A percentile compares a stretch with the other conserved stretches of the same genome.
Evolutionary conservation across 2,113 vertebrate genomes (phyloP).

Genomic region (Pleuronectes platessa): DNA sequence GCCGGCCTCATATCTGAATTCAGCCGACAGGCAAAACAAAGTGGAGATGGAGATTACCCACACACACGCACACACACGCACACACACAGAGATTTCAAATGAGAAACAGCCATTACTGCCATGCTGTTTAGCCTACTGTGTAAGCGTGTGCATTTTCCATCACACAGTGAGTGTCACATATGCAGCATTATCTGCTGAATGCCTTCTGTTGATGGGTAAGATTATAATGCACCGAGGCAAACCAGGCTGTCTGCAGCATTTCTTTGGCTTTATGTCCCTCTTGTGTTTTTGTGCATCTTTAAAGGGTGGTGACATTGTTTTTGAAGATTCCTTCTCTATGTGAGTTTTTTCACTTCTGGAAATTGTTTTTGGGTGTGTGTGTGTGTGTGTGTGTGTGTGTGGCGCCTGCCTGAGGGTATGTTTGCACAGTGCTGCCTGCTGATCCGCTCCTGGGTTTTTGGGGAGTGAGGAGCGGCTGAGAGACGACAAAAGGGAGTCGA

Average conservation of each 20-base stretch:
- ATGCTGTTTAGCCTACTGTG: constrained; percentile 47
- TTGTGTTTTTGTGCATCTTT: constrained; percentile 14
- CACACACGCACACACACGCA: background rate
- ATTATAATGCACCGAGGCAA: background rate
- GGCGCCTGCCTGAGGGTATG: constrained; percentile 62
- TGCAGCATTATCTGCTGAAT: constrained; percentile 11
- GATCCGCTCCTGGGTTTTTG: constrained; percentile 50
- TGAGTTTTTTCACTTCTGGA: constrained; percentile 35
- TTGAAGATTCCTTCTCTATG: constrained; percentile 8
- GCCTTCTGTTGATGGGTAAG: background rate
- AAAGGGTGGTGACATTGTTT: constrained; percentile 30
- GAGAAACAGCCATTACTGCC: constrained; percentile 56
- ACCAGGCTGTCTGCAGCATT: constrained; percentile 1
- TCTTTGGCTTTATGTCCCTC: background rate
- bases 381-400: constrained; percentile 17
- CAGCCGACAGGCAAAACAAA: constrained; percentile 44
- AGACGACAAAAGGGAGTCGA: constrained; percentile 53
- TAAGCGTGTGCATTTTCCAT: constrained; percentile 46
- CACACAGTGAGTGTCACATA: constrained; percentile 31
- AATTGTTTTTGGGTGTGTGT: constrained; percentile 21
- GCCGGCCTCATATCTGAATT: constrained; percentile 33
- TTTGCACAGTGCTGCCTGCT: constrained; percentile 54
- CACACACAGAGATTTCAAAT: constrained; percentile 21
- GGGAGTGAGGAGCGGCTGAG: constrained; percentile 64
- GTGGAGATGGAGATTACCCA: constrained; percentile 25